Evolutionary conservation across 2,888 invertebrate genomes (phyloP).

Genomic region (Chaetoderma sp.): DNA sequence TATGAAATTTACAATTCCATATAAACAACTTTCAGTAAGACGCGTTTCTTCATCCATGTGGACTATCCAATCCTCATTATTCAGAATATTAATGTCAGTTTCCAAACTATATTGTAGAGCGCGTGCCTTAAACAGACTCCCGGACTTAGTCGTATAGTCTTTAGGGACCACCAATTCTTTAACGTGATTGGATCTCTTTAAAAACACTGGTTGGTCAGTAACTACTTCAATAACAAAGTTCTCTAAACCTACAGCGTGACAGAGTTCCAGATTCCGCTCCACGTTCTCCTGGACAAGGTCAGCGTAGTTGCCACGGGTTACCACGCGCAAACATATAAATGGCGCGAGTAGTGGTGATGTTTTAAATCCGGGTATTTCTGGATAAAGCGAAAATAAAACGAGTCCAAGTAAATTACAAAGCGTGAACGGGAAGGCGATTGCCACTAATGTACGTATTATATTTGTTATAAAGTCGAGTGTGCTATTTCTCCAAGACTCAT

Average conservation of each 20-base stretch:
- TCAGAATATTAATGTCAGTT: background rate
- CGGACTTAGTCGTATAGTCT: background rate
- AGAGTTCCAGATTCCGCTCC: constrained; percentile 25
- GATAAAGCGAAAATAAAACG: background rate
- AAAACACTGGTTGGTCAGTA: constrained; percentile 35
- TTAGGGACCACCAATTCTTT: background rate
- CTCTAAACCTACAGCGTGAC: constrained; percentile 38
- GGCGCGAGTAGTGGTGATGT: constrained; percentile 50
- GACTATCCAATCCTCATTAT: constrained; percentile 2
- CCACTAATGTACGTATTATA: background rate
- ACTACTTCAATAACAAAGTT: constrained; percentile 49
- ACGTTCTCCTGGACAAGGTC: constrained; percentile 38
- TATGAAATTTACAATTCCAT: constrained; percentile 1
- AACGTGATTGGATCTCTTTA: background rate
- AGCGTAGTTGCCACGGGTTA: constrained; percentile 44
- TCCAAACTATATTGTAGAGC: constrained; percentile 3
- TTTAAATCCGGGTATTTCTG: background rate
- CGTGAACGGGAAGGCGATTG: background rate
- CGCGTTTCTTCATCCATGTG: constrained; percentile 11
- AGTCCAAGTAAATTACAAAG: background rate
- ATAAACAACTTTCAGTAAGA: background rate
- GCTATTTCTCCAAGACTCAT: no score
- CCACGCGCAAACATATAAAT: constrained; percentile 48
- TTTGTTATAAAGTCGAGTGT: background rate
- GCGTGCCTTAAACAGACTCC: constrained; percentile 3